Conservation (phyloP, 2,113 vertebrate genomes). For the Steatornis caripensis region DNA sequence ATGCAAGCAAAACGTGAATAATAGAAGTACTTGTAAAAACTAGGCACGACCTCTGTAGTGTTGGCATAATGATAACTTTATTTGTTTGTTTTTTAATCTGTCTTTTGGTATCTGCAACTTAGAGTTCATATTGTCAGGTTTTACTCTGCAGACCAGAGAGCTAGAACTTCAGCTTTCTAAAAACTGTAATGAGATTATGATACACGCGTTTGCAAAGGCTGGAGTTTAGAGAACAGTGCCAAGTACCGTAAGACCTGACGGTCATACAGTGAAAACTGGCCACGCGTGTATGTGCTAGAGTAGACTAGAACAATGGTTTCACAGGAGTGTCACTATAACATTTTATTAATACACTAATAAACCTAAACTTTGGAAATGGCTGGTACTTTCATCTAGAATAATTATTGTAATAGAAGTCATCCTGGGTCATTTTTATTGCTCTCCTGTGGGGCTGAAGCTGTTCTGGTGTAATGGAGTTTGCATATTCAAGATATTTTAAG, state of each 20-base stretch:
- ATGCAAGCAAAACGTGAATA: background rate
- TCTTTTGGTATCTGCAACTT: background rate
- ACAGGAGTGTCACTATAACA: background rate
- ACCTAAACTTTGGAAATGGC: background rate
- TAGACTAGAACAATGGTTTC: background rate
- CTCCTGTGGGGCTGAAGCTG: conserved; percentile 17
- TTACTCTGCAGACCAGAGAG: background rate
- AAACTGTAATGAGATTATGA: background rate
- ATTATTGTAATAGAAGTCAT: background rate
- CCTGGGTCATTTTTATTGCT: conserved; percentile 28
- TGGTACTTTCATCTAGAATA: conserved; percentile 7
- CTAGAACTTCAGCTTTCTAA: background rate
- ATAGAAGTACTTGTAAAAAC: background rate
- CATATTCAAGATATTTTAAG: conserved; percentile 27
- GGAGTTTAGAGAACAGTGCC: background rate
- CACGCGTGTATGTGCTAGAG: background rate
- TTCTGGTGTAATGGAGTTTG: conserved; percentile 34
- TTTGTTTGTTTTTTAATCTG: background rate
- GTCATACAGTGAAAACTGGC: background rate
- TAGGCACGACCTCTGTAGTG: background rate
- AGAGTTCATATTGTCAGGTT: background rate
- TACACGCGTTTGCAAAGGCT: background rate
- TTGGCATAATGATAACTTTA: background rate
- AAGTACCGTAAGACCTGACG: background rate
- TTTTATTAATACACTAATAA: conserved; percentile 7